Base-by-base conservation (phyloP, 1,140 invertebrate genomes). In the Cephus cinctus region DNA sequence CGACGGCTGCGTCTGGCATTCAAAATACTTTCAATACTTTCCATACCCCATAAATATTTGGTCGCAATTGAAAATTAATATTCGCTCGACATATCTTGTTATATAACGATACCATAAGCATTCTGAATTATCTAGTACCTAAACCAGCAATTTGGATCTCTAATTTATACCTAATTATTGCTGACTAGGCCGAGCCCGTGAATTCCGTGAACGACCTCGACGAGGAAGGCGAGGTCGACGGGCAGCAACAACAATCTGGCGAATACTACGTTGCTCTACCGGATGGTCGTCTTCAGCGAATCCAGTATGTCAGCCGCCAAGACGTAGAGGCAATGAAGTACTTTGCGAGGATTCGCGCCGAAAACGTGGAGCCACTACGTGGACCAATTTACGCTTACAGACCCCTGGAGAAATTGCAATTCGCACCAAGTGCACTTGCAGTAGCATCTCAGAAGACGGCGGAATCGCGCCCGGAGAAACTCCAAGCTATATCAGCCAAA, bases 181-280 rank as follows among this genome's bases (percentile, higher is more conserved):
- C n/a, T n/a, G n/a, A n/a, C n/a, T 52, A 76, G 73, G 59, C 62
- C 18, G 72, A 69, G 42, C 59, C 61, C 23, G 52, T 67, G 9
- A 69, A 66, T 42, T 62, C 65, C 0, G 63, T 65, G 2, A 71
- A 71, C 59, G 75, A 77, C 47, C 52, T 77, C 19, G 71, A 65
- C 0, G 57, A 75, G 9, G 67, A 61, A 5, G 63, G 52, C 18
- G 60, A 71, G 3, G 38, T 66, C 19, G 59, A 70, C 19, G 51
- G 61, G 8, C 50, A 57, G 5, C 43, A 53, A 18, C 9, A 18
- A 1, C 61, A 77, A 27, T 39, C 65, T 25, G 79, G 78, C 11
- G 69, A 78, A 18, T 80, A 81, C 59, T 81, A 78, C 59, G 65
- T 81, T 5, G 78, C 78, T 8, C 70, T 81, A 50, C 80, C 80